Conservation (phyloP, 2,797 vertebrate species). For the Tokudaia tokunoshimensis region DNA sequence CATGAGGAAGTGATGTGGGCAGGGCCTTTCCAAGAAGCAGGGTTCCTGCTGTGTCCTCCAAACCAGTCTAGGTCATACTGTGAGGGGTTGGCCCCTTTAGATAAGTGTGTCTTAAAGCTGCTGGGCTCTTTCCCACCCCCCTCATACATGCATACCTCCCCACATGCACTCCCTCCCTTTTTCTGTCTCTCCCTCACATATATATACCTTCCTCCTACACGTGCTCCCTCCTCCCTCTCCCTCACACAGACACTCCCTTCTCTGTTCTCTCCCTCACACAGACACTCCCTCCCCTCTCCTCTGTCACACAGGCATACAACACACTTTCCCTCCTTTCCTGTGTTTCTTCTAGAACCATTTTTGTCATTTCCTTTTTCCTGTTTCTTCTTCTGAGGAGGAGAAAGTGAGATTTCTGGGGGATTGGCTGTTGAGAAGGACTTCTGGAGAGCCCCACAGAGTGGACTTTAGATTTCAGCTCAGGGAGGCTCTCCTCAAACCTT, state of each 20-base stretch:
- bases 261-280: not conserved
- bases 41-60: not conserved
- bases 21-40: not conserved
- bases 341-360: not conserved
- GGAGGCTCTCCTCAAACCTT: not conserved
- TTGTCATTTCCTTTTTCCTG: not conserved
- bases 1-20: not conserved
- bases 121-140: not conserved
- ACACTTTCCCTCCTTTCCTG: not conserved
- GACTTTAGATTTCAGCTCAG: not conserved
- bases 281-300: not conserved
- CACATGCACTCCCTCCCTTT: not conserved
- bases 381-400: not conserved
- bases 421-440: not conserved
- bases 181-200: not conserved
- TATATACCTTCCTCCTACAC: not conserved
- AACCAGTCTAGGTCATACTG: not conserved
- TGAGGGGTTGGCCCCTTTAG: not conserved
- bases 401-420: not conserved
- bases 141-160: not conserved
- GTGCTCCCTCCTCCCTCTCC: not conserved
- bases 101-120: not conserved
- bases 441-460: not conserved
- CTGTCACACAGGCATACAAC: not conserved
- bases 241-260: not conserved